Base-by-base conservation (phyloP, 2,888 invertebrate species). In the Microplitis manilae region DNA sequence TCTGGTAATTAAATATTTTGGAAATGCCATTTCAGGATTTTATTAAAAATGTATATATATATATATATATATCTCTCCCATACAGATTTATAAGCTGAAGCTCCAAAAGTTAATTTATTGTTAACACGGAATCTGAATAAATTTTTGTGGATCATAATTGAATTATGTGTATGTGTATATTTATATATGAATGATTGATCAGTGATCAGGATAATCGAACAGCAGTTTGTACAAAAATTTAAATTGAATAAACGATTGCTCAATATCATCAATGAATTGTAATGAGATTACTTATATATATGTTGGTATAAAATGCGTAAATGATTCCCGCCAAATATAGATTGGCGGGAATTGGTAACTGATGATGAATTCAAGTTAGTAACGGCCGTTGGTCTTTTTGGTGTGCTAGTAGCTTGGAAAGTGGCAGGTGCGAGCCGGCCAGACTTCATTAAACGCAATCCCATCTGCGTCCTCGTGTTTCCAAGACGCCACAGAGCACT, bases 361-460 rank as follows among this genome's bases (percentile, higher is more conserved):
- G 65, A 38, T 40, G n/a, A 69, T 62, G 60, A 72, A 75, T 69
- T 71, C 59, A 70, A 76, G 76, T 75, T 73, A n/a, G 75, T 77
- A 80, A 80, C 80, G 80, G 79, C 75, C 76, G 68, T 77, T 75
- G 69, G 75, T 75, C 75, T 75, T 77, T 81, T 76, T 79, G 78
- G 76, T 65, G 83, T 50, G 50, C 50, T 50, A 50, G 50, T 81
- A 84, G 82, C 84, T 81, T 86, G 82, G 86, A 86, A 87, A 86
- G 87, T 84, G 87, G 88, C 88, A 88, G 87, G 88, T 88, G 88
- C 88, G 85, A 83, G 82, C 81, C 50, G 83, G 86, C 86, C 87
- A 87, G 86, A 88, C 87, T 88, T 88, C 87, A 87, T 88, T 87
- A 87, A 88, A 87, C 87, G 84, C 86, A 86, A 87, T 87, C 86